Conservation (phyloP, 2,888 invertebrate species). For the Teinopalpus imperialis region DNA sequence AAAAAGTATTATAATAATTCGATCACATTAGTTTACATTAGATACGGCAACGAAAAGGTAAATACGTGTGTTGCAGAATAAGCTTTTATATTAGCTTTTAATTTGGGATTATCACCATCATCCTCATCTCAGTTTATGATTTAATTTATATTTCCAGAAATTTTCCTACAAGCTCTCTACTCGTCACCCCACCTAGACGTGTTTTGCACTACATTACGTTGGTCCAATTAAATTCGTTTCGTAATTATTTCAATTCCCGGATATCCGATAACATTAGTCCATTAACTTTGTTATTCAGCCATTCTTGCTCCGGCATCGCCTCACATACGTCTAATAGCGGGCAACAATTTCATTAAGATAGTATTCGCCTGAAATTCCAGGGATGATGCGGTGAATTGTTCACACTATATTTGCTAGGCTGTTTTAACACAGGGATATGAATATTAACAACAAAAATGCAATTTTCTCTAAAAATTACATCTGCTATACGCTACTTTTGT, state of each 20-base stretch:
- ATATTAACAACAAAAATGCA: neutral
- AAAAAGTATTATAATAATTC: no score
- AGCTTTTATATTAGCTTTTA: no score
- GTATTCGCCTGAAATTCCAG: conserved; percentile 12
- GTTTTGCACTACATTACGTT: no score
- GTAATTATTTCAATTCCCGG: neutral
- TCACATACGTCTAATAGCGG: conserved; percentile 1
- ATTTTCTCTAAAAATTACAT: conserved; percentile 4
- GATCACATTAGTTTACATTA: no score
- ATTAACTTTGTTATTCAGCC: conserved; percentile 12
- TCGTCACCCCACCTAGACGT: no score
- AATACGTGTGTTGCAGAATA: no score
- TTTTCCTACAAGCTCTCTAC: no score
- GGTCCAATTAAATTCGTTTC: conserved; percentile 3
- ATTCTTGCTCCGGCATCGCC: neutral
- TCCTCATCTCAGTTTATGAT: no score
- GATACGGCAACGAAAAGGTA: no score
- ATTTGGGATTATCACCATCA: no score
- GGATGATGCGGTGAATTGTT: neutral
- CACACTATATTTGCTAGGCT: neutral
- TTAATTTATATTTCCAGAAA: no score
- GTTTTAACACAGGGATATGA: neutral
- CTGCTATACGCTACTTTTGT: no score
- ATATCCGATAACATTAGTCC: neutral
- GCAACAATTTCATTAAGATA: conserved; percentile 14